Conservation (phyloP, 2,113 vertebrate genomes). For the Tapirus terrestris region DNA sequence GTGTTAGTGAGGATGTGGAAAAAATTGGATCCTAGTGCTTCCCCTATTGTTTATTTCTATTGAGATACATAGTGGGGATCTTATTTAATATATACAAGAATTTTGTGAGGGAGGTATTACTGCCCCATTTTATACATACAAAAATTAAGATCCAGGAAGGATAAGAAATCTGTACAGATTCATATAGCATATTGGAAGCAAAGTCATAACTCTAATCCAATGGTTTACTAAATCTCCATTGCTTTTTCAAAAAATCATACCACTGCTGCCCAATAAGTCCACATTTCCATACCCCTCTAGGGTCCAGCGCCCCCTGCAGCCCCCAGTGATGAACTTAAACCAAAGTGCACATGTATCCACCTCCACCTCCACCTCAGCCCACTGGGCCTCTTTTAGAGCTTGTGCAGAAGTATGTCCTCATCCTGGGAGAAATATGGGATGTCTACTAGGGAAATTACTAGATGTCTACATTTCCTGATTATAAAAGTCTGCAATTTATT, state of each 20-base stretch:
- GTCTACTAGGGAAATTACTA: not conserved
- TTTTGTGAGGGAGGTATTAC: not conserved
- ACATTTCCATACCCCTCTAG: not conserved
- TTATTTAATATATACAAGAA: not conserved
- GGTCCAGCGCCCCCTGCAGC: not conserved
- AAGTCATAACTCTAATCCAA: not conserved
- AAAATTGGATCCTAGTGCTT: no score
- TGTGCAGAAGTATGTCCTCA: not conserved
- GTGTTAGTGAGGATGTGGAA: not conserved
- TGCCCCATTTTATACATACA: not conserved
- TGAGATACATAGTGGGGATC: not conserved
- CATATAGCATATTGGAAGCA: not conserved
- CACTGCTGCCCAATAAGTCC: not conserved
- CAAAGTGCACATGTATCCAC: not conserved
- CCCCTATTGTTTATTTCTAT: not conserved
- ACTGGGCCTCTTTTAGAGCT: not conserved
- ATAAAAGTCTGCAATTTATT: not conserved
- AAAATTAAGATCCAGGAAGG: not conserved
- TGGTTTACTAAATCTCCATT: not conserved
- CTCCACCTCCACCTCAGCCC: not conserved
- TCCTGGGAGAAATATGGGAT: not conserved
- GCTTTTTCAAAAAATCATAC: not conserved
- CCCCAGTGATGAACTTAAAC: not conserved
- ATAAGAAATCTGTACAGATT: not conserved
- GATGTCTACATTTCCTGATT: conserved; percentile 40